These are phyloP conservation scores for Sinosuthora webbiana DNA, from an alignment of 2,113 vertebrate genomes.

Conservation along the genomic window DNA sequence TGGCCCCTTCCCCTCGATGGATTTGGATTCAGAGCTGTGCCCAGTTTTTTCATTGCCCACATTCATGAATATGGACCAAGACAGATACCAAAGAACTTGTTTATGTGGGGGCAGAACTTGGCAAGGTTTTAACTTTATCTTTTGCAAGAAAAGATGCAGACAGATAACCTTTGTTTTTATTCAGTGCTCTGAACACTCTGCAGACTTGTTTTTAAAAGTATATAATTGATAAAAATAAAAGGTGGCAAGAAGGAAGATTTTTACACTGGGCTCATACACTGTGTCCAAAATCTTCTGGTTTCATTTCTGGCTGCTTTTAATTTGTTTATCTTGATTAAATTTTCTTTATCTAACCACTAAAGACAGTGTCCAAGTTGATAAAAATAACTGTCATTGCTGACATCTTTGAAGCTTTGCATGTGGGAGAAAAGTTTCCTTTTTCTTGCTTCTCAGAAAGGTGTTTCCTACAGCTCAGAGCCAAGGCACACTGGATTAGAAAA, in stretches of 20 bases:
- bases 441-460: slow-evolving; percentile 27
- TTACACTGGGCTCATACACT: neutral
- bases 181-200: neutral
- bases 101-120: neutral
- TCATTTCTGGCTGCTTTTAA: neutral
- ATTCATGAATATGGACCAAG: neutral
- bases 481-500: neutral
- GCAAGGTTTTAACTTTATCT: neutral
- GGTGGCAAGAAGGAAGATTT: neutral
- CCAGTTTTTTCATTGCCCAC: neutral
- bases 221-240: neutral
- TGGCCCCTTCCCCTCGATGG: neutral
- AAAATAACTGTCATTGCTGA: neutral
- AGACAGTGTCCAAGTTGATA: neutral
- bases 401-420: neutral
- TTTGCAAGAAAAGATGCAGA: neutral
- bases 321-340: neutral
- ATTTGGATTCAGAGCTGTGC: neutral
- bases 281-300: neutral
- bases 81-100: neutral
- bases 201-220: neutral
- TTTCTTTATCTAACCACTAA: neutral
- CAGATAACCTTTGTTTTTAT: neutral
- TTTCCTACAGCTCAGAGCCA: slow-evolving; percentile 12
- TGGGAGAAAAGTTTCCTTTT: neutral